Evolutionary conservation across 2,888 invertebrate genomes (phyloP), one percentile per base, ranked within the genome.

Genomic region (Crioceris asparagi): DNA sequence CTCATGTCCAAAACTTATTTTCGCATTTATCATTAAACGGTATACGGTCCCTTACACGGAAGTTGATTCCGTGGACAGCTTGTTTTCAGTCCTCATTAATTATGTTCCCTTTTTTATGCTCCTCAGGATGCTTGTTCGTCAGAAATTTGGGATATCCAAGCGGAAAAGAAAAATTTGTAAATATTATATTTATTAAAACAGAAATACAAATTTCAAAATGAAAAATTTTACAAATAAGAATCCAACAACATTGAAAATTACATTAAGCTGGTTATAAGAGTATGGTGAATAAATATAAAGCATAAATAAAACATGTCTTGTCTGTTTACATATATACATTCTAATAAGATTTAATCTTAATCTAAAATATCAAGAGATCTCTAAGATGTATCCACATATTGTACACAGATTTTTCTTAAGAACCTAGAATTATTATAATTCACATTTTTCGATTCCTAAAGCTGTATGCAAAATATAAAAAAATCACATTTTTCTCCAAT

Each of bases 371-470:
- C 57, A 49, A 50, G 53, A 53, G 52, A 57, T 60, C 60, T 62
- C 61, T 58, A 55, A 56, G 59, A 62, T 64, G 62, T 64, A 64
- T 64, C 64, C 62, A 64, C 64, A 63, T 63, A 63, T 62, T 57
- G 57, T 64, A 64, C 62, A 64, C 59, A 57, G 60, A 63, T 60
- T 57, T 57, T 57, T n/a, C 55, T 57, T 57, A 60, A 59, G 58
- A 60, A 59, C 57, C 60, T 59, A n/a, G n/a, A n/a, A n/a, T n/a
- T n/a, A 46, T 46, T 27, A 46, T 44, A 33, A 44, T 47, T 47
- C 45, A 46, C 44, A 44, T 41, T 33, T 39, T 43, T 36, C 36
- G 37, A 43, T 31, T 42, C 46, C 49, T 48, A 47, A 49, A 48
- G 48, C 48, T 44, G 48, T 48, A 45, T 39, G 42, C 29, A 45